A percentile compares a stretch with the other conserved stretches of the same genome.
phyloP scores from a whole-genome alignment of 2,113 vertebrate species.

The Xenopus borealis region DNA sequence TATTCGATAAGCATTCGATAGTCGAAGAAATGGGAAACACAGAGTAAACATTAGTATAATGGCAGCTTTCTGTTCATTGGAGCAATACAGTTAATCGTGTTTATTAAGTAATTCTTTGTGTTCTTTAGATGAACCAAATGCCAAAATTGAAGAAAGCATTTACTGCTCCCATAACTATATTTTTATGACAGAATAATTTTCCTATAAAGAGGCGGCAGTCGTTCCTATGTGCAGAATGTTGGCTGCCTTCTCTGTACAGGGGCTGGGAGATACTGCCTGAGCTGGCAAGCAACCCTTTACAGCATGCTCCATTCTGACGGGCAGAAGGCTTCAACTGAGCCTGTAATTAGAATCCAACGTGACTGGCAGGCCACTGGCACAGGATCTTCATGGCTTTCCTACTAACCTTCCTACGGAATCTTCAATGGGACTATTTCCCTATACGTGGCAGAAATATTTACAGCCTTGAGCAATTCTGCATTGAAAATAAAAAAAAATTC shows the following conservation, averaged over 20 bases:
- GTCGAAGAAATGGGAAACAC: too few relatives aligned
- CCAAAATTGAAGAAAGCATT: too few relatives aligned
- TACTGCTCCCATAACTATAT: background rate
- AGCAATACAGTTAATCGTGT: too few relatives aligned
- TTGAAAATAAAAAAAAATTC: too few relatives aligned
- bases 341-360: background rate
- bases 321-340: background rate
- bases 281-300: constrained; percentile 18
- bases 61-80: too few relatives aligned
- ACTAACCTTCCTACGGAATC: background rate
- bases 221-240: background rate
- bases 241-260: background rate
- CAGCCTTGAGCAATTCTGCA: background rate
- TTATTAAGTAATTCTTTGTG: too few relatives aligned
- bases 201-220: background rate
- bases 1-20: too few relatives aligned
- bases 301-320: constrained; percentile 11
- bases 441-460: background rate
- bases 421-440: background rate
- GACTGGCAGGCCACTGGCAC: constrained; percentile 7
- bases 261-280: background rate
- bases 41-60: too few relatives aligned
- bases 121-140: too few relatives aligned
- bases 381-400: background rate
- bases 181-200: background rate